These are phyloP conservation scores for Anolis sagrei DNA, from an alignment of 2,113 vertebrate species.

Conservation along the genomic window DNA sequence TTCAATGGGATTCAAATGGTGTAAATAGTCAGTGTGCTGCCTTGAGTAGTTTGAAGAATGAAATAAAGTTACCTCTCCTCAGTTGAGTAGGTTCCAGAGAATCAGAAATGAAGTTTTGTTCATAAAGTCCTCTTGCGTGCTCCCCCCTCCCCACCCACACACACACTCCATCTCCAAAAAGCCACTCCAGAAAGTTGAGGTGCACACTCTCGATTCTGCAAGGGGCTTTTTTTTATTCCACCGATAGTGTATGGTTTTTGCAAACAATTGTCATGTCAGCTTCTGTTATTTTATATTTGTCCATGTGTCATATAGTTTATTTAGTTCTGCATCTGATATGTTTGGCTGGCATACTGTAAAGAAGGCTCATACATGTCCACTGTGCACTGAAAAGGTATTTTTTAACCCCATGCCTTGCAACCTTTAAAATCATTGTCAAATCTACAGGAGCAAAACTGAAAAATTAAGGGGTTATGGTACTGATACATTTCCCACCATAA, in stretches of 20 bases:
- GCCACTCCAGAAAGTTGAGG: background rate
- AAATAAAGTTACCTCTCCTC: background rate
- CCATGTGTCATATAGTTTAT: background rate
- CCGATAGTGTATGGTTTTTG: slow-evolving; percentile 39
- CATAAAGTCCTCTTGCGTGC: background rate
- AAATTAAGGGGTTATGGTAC: slow-evolving; percentile 23
- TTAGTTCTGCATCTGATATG: slow-evolving; percentile 48
- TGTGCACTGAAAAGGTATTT: slow-evolving; percentile 63
- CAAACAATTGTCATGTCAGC: slow-evolving; percentile 62
- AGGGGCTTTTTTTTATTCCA: background rate
- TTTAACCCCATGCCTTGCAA: slow-evolving; percentile 29
- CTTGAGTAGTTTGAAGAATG: background rate
- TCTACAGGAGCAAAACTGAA: slow-evolving; percentile 40
- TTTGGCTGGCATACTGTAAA: slow-evolving; percentile 67
- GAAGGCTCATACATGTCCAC: slow-evolving; percentile 52
- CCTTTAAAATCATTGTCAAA: slow-evolving; percentile 36
- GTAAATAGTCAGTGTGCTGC: background rate
- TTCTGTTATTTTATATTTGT: slow-evolving; percentile 30
- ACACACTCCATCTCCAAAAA: background rate
- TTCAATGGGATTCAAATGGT: background rate
- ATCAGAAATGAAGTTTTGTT: background rate
- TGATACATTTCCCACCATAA: slow-evolving; percentile 3
- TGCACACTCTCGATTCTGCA: background rate
- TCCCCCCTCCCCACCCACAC: too few relatives aligned
- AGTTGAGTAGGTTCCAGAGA: background rate